These are phyloP conservation scores for Apteryx owenii DNA, from an alignment of 2,113 vertebrate genomes.

Conservation along the genomic window DNA sequence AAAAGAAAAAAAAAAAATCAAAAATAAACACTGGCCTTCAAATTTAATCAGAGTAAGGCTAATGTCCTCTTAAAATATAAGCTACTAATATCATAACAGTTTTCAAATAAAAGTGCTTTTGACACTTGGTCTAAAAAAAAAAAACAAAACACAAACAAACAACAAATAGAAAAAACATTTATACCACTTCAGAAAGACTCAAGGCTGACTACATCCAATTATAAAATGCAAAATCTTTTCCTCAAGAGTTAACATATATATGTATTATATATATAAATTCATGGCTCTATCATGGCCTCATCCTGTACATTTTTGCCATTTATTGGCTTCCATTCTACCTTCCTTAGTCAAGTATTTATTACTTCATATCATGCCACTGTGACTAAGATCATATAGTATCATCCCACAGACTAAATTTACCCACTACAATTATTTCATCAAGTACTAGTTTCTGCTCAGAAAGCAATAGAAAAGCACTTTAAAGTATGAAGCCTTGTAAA, in stretches of 20 bases:
- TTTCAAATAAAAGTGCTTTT: constrained; percentile 79
- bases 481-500: constrained; percentile 62
- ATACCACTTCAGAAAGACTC: constrained; percentile 69
- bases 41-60: constrained; percentile 70
- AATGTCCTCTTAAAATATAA: constrained; percentile 73
- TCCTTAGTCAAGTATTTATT: constrained; percentile 61
- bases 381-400: constrained; percentile 62
- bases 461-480: constrained; percentile 71
- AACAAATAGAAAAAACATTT: constrained; percentile 44
- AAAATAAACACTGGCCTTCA: constrained; percentile 69
- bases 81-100: constrained; percentile 63
- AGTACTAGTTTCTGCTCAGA: constrained; percentile 65
- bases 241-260: constrained; percentile 74
- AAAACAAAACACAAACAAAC: neutral
- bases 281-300: constrained; percentile 66
- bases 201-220: constrained; percentile 74
- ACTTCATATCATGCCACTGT: constrained; percentile 44
- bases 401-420: constrained; percentile 55
- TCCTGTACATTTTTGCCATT: constrained; percentile 67
- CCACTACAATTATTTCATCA: constrained; percentile 48
- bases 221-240: constrained; percentile 75
- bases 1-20: constrained; percentile 53
- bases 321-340: constrained; percentile 54
- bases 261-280: constrained; percentile 77
- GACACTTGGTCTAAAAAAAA: constrained; percentile 64